Conservation (phyloP, 2,888 invertebrate genomes). For the Malthinus flaveolus region DNA sequence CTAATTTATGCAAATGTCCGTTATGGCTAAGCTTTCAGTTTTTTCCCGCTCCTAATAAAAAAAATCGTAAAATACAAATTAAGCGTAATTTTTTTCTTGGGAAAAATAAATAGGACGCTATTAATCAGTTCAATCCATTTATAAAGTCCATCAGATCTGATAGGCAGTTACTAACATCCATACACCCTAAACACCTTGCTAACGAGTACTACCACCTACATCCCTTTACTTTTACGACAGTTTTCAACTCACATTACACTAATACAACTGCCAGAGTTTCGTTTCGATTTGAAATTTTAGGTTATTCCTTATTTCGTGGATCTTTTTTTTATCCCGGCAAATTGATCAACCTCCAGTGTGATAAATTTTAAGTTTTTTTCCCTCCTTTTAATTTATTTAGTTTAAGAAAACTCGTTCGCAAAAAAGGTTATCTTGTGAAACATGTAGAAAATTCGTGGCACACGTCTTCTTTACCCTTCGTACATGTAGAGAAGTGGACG, state of each 20-base stretch:
- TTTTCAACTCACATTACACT: slow-evolving; percentile 40
- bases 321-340: slow-evolving; percentile 6
- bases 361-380: too few relatives aligned
- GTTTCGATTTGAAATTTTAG: slow-evolving; percentile 29
- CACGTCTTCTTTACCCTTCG: slow-evolving; percentile 41
- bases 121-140: slow-evolving; percentile 23
- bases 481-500: slow-evolving; percentile 52
- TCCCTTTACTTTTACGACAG: slow-evolving; percentile 41
- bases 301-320: slow-evolving; percentile 16
- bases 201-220: slow-evolving; percentile 36
- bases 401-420: neutral
- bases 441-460: slow-evolving; percentile 38
- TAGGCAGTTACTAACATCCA: slow-evolving; percentile 28
- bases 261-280: slow-evolving; percentile 34
- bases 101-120: slow-evolving; percentile 3
- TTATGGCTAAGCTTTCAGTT: slow-evolving; percentile 14
- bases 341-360: neutral
- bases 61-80: too few relatives aligned
- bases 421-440: slow-evolving; percentile 4
- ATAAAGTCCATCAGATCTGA: slow-evolving; percentile 29
- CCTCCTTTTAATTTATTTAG: too few relatives aligned
- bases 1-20: slow-evolving; percentile 46
- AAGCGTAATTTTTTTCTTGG: neutral
- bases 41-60: neutral
- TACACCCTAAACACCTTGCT: slow-evolving; percentile 35